Percentiles rank a stretch among this genome's conserved stretches.
These are phyloP conservation scores for Oreochromis mossambicus DNA, from an alignment of 2,797 vertebrate genomes.

Conservation along the genomic window DNA sequence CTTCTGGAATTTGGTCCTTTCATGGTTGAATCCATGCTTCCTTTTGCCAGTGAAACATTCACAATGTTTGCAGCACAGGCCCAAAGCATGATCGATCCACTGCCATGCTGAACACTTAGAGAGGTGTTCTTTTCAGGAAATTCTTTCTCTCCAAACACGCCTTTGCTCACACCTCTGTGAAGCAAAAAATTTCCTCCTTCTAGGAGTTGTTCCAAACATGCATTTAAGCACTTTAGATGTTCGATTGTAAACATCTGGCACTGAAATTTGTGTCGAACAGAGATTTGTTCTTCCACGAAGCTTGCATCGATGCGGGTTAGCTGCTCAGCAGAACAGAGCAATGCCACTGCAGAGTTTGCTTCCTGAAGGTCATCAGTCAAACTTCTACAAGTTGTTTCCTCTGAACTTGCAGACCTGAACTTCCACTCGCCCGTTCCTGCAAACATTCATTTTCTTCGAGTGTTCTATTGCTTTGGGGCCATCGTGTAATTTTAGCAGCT, in stretches of 20 bases:
- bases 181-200: rapidly evolving
- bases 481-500: neutral
- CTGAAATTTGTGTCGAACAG: neutral
- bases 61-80: neutral
- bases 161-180: neutral
- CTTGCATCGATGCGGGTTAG: neutral
- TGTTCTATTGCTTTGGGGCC: neutral
- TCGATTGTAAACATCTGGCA: neutral
- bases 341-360: neutral
- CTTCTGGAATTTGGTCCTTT: neutral
- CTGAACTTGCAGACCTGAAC: neutral
- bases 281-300: neutral
- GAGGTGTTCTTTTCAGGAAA: neutral
- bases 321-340: neutral
- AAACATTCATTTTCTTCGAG: neutral
- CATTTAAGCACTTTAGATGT: neutral
- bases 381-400: neutral
- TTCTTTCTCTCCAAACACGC: neutral
- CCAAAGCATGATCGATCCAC: neutral
- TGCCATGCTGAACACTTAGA: neutral
- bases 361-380: neutral
- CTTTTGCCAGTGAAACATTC: neutral
- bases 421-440: rapidly evolving
- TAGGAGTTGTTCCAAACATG: neutral
- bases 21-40: neutral